Base-by-base conservation (phyloP, 2,888 invertebrate genomes). In the Ryuthela nishihirai region DNA sequence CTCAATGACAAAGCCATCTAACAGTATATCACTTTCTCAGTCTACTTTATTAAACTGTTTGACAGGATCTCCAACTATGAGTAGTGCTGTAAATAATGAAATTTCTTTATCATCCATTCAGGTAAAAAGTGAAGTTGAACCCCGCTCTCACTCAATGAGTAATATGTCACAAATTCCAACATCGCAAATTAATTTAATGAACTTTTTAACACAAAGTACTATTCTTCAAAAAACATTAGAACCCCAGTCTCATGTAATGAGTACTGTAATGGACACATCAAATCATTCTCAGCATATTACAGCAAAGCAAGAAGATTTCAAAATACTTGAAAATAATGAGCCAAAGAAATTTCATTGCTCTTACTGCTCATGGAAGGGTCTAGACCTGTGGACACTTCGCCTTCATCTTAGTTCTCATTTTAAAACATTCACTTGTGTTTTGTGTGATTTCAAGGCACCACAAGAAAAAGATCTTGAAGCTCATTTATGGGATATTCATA, bases 381-480 rank as follows among this genome's bases (percentile, higher is more conserved):
- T 88, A 53, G 92, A 92, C 77, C 91, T 91, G 74, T 93, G 92
- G 92, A 91, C 91, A 70, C 79, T 92, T 58, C 91, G 92, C 75
- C 81, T 92, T 42, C 92, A 93, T 74, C 81, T 92, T 69, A 92
- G 92, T 78, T 92, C 92, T 35, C 92, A 93, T 75, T 82, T 91
- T 72, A 92, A 92, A 77, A 92, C 92, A 39, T 92, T 88, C 75
- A 85, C 87, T 50, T 93, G 92, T 75, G 83, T 85, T 68, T 80
- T 92, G 52, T 93, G 92, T 77, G 91, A 92, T 75, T 93, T 92
- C 78, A 91, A 91, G 78, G 92, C 92, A 56, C 92, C 91, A 53
- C 82, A 92, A 68, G 88, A 90, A 47, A 91, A 92, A 76, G 81
- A 92, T 50, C 79, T 92, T 62, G 86, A 90, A 63, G 91, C 91